Evolutionary conservation across 1,140 invertebrate species (phyloP), one percentile per base, ranked within the genome.

Genomic region (Orussus abietinus): DNA sequence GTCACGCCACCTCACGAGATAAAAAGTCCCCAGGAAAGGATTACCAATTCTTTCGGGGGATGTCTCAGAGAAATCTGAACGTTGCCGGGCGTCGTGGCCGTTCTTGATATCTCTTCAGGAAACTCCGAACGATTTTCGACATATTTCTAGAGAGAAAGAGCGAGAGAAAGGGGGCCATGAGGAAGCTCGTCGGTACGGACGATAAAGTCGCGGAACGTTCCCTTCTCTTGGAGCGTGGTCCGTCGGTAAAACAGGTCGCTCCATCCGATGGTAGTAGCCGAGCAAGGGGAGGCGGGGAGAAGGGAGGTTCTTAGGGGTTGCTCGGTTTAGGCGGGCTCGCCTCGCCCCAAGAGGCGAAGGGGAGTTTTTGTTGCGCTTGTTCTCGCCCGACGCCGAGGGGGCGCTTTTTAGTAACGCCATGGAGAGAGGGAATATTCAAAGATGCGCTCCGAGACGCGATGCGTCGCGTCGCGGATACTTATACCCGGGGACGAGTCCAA

Each of bases 291-390:
- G 20, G 9, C 14, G 22, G 20, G n/a, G 15, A 26, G 14, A 21
- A 36, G 26, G 12, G 34, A 31, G 33, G 21, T 39, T 37, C 47
- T 45, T 35, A 25, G 22, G 4, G 12, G 21, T 17, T 10, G 46
- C 33, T 46, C 49, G 26, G 41, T 45, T 42, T 46, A 41, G 41
- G 38, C 44, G 40, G 34, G 40, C 34, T 41, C 26, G 38, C 39
- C 39, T 39, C 43, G 49, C 47, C 47, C 50, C 49, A 42, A 45
- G 45, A 38, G 48, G 38, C 35, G 41, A 49, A 50, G 46, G 49
- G 40, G 42, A 49, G 42, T 55, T 61, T 62, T 62, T 60, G 49
- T 53, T 42, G 49, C 36, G 48, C 48, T 47, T 57, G 57, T 57
- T 60, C 49, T 53, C 32, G 36, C 30, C 15, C 37, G 54, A 51